A percentile compares a stretch with the other conserved stretches of the same genome.
phyloP scores from a whole-genome alignment of 2,797 vertebrate genomes.

The Craterocephalus amniculus region DNA sequence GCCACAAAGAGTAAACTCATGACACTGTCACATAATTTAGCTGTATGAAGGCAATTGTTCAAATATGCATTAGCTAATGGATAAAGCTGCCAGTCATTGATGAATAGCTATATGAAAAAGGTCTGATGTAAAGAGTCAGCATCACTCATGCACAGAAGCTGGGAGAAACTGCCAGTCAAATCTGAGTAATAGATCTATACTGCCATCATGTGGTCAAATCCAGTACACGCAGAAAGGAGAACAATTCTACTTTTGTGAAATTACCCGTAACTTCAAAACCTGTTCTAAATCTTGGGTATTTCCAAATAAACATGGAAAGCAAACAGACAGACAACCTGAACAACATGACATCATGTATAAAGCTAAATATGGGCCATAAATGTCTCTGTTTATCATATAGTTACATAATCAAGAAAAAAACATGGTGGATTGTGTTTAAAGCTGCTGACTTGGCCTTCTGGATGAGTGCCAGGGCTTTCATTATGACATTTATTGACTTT shows the following conservation, averaged over 20 bases:
- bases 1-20: not conserved
- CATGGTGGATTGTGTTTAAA: not conserved
- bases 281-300: not conserved
- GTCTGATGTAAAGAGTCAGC: conserved; percentile 12
- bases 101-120: conserved; percentile 10
- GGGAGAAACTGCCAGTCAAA: not conserved
- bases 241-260: not conserved
- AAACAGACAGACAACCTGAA: not conserved
- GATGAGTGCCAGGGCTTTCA: too few relatives aligned
- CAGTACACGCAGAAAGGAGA: not conserved
- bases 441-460: not conserved
- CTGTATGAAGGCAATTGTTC: not conserved
- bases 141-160: conserved; percentile 24
- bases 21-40: not conserved
- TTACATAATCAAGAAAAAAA: not conserved
- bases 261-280: rapidly evolving
- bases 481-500: not conserved
- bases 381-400: not conserved
- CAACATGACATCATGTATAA: not conserved
- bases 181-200: conserved; percentile 16
- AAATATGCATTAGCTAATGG: not conserved
- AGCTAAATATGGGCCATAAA: not conserved
- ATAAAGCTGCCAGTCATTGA: conserved; percentile 21
- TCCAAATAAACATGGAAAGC: not conserved
- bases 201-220: conserved; percentile 73